These are phyloP conservation scores for Osedax fenrisi DNA, from an alignment of 2,888 invertebrate species.

Conservation along the genomic window DNA sequence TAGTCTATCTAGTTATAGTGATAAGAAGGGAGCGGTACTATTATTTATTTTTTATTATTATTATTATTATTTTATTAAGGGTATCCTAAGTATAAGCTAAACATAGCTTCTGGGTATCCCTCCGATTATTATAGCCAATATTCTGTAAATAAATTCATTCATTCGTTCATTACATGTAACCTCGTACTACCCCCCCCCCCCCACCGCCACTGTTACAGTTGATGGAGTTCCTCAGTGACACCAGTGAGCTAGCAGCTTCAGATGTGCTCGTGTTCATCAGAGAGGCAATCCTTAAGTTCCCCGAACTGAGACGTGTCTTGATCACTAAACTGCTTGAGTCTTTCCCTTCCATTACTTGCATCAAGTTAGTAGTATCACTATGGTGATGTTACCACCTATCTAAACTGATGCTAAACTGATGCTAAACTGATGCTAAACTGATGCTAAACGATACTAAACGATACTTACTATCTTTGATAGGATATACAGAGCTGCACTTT, in stretches of 20 bases:
- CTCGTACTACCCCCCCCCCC: neutral
- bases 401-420: too few relatives aligned
- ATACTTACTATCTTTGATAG: constrained; percentile 34
- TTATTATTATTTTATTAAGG: too few relatives aligned
- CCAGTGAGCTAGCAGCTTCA: constrained; percentile 61
- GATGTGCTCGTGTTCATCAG: constrained; percentile 88
- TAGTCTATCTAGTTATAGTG: too few relatives aligned
- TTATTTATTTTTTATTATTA: too few relatives aligned
- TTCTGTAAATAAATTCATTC: too few relatives aligned
- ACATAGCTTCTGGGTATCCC: too few relatives aligned
- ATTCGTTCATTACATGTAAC: neutral
- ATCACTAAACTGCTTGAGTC: constrained; percentile 65
- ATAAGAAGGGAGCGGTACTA: too few relatives aligned
- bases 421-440: too few relatives aligned
- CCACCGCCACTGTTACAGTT: constrained; percentile 50
- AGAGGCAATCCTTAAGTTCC: constrained; percentile 82
- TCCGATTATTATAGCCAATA: neutral
- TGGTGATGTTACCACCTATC: too few relatives aligned
- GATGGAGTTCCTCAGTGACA: constrained; percentile 67
- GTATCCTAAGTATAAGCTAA: too few relatives aligned
- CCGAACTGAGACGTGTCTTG: constrained; percentile 66
- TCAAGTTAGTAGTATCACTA: constrained; percentile 54
- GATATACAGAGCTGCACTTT: constrained; percentile 80
- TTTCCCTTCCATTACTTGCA: constrained; percentile 74
- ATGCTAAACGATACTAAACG: too few relatives aligned